A percentile compares a stretch with the other conserved stretches of the same genome.
Evolutionary conservation across 2,888 invertebrate species (phyloP).

Genomic region (Theodoxus fluviatilis): DNA sequence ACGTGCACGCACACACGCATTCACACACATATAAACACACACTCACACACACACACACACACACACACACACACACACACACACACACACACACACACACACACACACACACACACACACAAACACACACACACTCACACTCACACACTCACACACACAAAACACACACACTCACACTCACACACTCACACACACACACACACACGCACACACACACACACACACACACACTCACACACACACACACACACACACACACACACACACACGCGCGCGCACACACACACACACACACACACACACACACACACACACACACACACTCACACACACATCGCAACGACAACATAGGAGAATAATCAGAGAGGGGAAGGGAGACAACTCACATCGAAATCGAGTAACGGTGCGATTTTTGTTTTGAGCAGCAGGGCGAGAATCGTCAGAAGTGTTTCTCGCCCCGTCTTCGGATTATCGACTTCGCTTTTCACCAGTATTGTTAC

Average conservation of each 20-base stretch:
- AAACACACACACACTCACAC: not conserved
- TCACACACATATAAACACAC: conserved; percentile 9
- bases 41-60: conserved; percentile 18
- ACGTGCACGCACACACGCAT: too few relatives aligned
- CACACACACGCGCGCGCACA: not conserved
- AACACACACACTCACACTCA: not conserved
- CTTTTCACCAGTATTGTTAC: too few relatives aligned
- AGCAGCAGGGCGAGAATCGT: too few relatives aligned
- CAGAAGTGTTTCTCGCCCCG: too few relatives aligned
- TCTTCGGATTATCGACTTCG: too few relatives aligned
- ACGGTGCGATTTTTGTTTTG: not conserved
- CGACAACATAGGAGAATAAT: too few relatives aligned
- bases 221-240: not conserved
- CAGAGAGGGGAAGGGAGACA: too few relatives aligned
- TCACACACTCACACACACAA: not conserved
- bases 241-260: not conserved
- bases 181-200: not conserved
- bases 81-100: too few relatives aligned
- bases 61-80: not conserved
- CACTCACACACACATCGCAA: not conserved
- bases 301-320: conserved; percentile 21
- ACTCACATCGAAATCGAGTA: not conserved
- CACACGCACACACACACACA: conserved; percentile 3
- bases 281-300: not conserved
- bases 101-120: too few relatives aligned